phyloP scores from a whole-genome alignment of 1,140 invertebrate species.

The Caerostris extrusa region DNA sequence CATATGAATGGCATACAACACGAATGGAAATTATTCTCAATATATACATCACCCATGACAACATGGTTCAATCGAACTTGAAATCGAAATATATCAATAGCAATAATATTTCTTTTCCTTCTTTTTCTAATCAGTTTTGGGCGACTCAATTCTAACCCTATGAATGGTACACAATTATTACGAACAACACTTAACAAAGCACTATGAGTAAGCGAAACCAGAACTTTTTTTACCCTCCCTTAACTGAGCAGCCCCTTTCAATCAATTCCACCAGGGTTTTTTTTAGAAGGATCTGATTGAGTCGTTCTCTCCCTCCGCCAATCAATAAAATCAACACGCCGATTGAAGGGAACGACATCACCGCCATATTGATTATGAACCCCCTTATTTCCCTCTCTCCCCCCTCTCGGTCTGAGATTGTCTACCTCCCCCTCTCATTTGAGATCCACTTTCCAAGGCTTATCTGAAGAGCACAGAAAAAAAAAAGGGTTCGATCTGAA shows the following conservation, averaged over 20 bases:
- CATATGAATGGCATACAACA: too few relatives aligned
- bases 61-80: too few relatives aligned
- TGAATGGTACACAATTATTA: neutral
- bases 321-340: conserved; percentile 23
- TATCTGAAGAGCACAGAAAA: neutral
- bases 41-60: too few relatives aligned
- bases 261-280: neutral
- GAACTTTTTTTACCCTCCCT: neutral
- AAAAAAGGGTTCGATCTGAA: neutral
- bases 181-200: neutral
- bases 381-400: neutral
- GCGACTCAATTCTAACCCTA: neutral
- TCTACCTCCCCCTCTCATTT: too few relatives aligned
- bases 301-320: neutral
- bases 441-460: neutral
- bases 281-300: conserved; percentile 2
- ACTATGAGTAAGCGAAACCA: neutral
- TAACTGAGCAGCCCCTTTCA: neutral
- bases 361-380: neutral
- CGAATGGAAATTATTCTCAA: too few relatives aligned
- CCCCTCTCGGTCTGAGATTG: neutral
- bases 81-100: too few relatives aligned
- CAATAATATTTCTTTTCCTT: neutral
- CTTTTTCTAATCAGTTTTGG: neutral
- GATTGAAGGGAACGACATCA: neutral